Conservation (phyloP, 1,140 invertebrate genomes). For the Helicorthomorpha holstii region DNA sequence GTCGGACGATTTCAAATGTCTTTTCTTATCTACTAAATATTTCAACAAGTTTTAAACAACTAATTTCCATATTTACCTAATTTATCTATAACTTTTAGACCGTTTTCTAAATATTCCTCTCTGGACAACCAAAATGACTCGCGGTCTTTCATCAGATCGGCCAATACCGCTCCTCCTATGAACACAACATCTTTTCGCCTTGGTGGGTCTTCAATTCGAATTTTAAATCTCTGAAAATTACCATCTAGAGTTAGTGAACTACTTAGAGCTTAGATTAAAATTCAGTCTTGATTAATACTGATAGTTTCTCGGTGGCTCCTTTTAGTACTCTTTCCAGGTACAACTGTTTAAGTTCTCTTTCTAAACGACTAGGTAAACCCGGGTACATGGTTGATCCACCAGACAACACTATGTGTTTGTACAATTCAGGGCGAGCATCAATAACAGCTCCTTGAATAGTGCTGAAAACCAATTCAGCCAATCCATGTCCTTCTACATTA, state of each 20-base stretch:
- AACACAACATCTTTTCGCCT: slow-evolving; percentile 99
- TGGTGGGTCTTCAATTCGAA: slow-evolving; percentile 96
- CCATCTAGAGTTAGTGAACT: neutral
- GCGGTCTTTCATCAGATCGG: slow-evolving; percentile 94
- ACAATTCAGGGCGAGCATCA: slow-evolving; percentile 90
- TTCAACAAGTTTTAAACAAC: too few relatives aligned
- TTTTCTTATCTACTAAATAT: too few relatives aligned
- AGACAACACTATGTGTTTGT: slow-evolving; percentile 96
- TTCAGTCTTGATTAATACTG: neutral
- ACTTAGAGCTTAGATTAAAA: neutral
- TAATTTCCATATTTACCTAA: too few relatives aligned
- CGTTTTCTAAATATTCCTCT: slow-evolving; percentile 88
- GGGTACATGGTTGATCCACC: slow-evolving; percentile 99
- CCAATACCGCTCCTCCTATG: slow-evolving; percentile 93
- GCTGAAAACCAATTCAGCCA: slow-evolving; percentile 94
- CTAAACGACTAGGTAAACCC: slow-evolving; percentile 88
- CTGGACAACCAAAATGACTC: slow-evolving; percentile 92
- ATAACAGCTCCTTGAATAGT: slow-evolving; percentile 90
- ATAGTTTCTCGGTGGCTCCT: slow-evolving; percentile 68
- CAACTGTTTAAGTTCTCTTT: slow-evolving; percentile 95
- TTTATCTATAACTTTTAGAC: slow-evolving; percentile 49
- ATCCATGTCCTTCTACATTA: slow-evolving; percentile 87
- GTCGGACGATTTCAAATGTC: too few relatives aligned
- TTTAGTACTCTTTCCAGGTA: slow-evolving; percentile 91
- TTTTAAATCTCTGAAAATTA: slow-evolving; percentile 86